Evolutionary conservation across 2,113 vertebrate species (phyloP).

Genomic region (Cyprinus carpio): DNA sequence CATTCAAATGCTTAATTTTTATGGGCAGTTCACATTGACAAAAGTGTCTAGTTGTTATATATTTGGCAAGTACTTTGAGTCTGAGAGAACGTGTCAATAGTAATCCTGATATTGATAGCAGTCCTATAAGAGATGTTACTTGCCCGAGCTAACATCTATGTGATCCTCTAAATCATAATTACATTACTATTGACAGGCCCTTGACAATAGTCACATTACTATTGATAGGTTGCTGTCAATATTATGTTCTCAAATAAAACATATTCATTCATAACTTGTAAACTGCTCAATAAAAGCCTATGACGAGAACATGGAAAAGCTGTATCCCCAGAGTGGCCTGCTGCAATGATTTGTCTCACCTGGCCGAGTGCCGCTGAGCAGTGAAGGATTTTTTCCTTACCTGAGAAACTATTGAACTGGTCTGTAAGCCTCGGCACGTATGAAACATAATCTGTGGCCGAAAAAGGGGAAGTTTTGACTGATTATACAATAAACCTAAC

Average conservation of each 20-base stretch:
- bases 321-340: conserved; percentile 72
- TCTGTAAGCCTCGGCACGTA: neutral
- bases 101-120: conserved; percentile 96
- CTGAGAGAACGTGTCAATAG: conserved; percentile 91
- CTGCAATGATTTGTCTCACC: conserved; percentile 69
- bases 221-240: conserved; percentile 99
- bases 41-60: conserved; percentile 89
- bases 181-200: conserved; percentile 97
- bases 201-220: conserved; percentile 97
- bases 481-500: neutral
- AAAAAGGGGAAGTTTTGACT: neutral
- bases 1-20: conserved; percentile 93
- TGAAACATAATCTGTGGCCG: neutral
- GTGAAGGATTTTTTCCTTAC: conserved; percentile 11
- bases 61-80: conserved; percentile 87
- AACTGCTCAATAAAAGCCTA: conserved; percentile 84
- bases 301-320: conserved; percentile 76
- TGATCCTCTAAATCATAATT: conserved; percentile 99
- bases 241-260: conserved; percentile 96
- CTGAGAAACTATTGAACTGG: neutral
- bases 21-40: conserved; percentile 90
- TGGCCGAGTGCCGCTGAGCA: conserved; percentile 45
- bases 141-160: conserved; percentile 91
- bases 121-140: conserved; percentile 92
- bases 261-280: conserved; percentile 96